A percentile compares a stretch with the other conserved stretches of the same genome.
phyloP scores from a whole-genome alignment of 2,888 invertebrate genomes.

The Timema podura region DNA sequence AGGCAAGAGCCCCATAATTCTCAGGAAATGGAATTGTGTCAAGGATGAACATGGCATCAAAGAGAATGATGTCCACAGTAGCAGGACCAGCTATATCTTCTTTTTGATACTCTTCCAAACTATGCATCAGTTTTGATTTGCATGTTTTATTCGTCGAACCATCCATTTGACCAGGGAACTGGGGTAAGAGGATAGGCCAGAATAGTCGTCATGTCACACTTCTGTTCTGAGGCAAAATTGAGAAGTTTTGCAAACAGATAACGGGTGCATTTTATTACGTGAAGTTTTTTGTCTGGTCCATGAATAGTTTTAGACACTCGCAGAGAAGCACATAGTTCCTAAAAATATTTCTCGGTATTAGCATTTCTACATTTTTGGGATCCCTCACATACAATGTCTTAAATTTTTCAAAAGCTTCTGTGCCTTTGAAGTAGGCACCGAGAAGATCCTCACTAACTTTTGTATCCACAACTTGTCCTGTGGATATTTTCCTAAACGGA shows the following conservation, averaged over 20 bases:
- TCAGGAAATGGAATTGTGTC: too few relatives aligned
- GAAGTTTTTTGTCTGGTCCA: conserved; percentile 5
- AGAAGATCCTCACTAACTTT: conserved; percentile 2
- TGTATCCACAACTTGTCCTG: conserved; percentile 6
- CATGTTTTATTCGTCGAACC: conserved; percentile 3
- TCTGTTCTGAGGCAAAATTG: conserved; percentile 10
- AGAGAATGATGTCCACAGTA: neutral
- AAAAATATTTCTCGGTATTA: conserved; percentile 3
- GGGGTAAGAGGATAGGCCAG: conserved; percentile 6
- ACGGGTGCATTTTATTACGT: conserved; percentile 10
- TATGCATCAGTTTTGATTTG: conserved; percentile 11
- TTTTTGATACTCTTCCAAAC: neutral
- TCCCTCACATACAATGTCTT: conserved; percentile 1
- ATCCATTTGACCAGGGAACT: conserved; percentile 11
- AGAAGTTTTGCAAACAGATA: conserved; percentile 9
- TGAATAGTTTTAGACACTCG: conserved; percentile 1
- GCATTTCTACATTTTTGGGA: neutral
- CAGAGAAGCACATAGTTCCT: conserved; percentile 5
- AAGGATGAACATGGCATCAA: too few relatives aligned
- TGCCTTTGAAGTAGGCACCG: conserved; percentile 6
- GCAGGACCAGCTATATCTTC: neutral
- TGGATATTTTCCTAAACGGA: neutral
- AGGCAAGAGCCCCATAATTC: conserved; percentile 10
- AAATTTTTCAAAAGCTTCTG: neutral
- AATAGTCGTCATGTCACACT: neutral